phyloP scores from a whole-genome alignment of 2,113 vertebrate species.

The Corythaeola cristata region DNA sequence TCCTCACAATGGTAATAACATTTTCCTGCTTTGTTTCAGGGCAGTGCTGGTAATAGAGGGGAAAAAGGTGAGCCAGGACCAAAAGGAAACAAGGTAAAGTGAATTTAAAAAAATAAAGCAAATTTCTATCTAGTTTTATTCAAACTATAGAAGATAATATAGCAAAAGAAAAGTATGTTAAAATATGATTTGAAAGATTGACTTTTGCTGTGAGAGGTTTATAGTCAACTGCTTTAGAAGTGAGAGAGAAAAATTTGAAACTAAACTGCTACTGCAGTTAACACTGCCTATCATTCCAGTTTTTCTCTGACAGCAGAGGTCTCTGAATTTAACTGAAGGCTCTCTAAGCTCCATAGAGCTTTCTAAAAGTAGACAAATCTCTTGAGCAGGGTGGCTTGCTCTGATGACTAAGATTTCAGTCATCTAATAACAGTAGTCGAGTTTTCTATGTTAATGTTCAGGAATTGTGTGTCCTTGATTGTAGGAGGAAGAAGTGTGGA shows the following conservation, averaged over 20 bases:
- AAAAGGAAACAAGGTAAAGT: conserved; percentile 74
- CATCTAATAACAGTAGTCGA: neutral
- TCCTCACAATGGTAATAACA: neutral
- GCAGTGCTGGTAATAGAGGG: conserved; percentile 58
- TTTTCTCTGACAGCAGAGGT: neutral
- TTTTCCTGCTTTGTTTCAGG: conserved; percentile 55
- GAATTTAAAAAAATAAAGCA: neutral
- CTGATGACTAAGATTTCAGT: neutral
- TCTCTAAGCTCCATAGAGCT: neutral
- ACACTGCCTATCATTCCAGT: neutral
- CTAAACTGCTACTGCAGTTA: neutral
- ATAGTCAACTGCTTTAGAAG: neutral
- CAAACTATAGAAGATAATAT: neutral
- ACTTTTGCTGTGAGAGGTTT: neutral
- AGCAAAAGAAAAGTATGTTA: neutral
- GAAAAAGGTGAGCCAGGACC: conserved; percentile 72
- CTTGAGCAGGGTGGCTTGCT: neutral
- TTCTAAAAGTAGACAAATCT: neutral
- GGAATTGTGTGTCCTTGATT: neutral
- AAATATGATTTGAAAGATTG: neutral
- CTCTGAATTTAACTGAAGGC: neutral
- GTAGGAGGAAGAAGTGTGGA: neutral
- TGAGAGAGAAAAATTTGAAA: neutral
- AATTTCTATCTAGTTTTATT: neutral
- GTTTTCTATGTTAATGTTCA: neutral